Base-by-base conservation (phyloP, 2,113 vertebrate genomes). In the Varanus salvator region DNA sequence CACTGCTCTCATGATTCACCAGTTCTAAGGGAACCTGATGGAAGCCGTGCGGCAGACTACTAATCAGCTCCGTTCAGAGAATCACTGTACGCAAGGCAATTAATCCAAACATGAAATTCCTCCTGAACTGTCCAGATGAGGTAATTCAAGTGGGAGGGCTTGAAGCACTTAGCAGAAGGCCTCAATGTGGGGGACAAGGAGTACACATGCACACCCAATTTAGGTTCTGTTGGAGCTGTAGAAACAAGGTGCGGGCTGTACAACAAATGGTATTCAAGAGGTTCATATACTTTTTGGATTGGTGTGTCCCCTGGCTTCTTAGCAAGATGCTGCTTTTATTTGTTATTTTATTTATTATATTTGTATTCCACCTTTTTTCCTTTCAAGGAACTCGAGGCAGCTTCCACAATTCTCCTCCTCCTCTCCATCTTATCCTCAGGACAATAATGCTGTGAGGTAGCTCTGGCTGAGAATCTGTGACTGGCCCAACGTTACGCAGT, bases 121-220 rank as follows among this genome's bases (percentile, higher is more conserved):
- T n/a, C 88, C 57, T 84, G 72, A 34, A 17, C 44, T 21, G 72
- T 77, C 94, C 80, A 84, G 69, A 68, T 3, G 8, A 84, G 82
- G 44, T 17, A 19, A 77, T 77, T 57, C 27, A 64, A 54, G 75
- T 25, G 50, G 48, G 50, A 44, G 1, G n/a, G 8, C 52, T 34
- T 50, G 48, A 27, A 14, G 15, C 52, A 19, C 52, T 48, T 19
- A 31, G n/a, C 38, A 72, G 52, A 80, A 25, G 19, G 6, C n/a
- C 72, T 74, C 6, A 3, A 29, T 38, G 8, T 9, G 38, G 60
- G 1, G 27, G 27, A 12, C 50, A 64, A 5, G 21, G 17, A 34
- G 29, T 11, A 21, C 27, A 23, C 68, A 50, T 80, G 48, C 75
- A 68, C 69, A 54, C 19, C 25, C 21, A 78, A 11, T 29, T 2